phyloP scores from a whole-genome alignment of 2,888 invertebrate genomes.

The Abscondita cerata region DNA sequence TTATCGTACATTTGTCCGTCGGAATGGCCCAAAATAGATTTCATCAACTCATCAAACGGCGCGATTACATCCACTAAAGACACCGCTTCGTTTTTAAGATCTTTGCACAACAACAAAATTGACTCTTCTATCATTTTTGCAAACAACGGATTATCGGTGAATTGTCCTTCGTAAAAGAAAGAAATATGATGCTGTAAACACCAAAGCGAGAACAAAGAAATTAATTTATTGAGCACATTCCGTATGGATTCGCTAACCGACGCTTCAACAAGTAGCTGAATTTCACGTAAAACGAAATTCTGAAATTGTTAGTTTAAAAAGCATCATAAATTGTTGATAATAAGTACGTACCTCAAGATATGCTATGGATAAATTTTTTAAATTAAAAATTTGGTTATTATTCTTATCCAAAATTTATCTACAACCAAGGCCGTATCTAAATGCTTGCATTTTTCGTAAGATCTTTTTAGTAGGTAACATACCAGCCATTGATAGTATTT shows the following conservation, averaged over 20 bases:
- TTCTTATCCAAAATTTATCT: conserved; percentile 77
- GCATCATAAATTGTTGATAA: neutral
- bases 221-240: conserved; percentile 64
- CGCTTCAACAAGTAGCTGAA: conserved; percentile 58
- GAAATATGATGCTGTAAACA: conserved; percentile 77
- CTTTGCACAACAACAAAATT: conserved; percentile 67
- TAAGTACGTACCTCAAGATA: conserved; percentile 82
- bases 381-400: conserved; percentile 83
- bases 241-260: conserved; percentile 60
- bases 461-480: conserved; percentile 75
- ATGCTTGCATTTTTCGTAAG: conserved; percentile 66
- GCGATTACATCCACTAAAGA: conserved; percentile 81
- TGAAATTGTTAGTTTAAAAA: conserved; percentile 44
- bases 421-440: conserved; percentile 63
- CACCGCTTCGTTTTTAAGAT: conserved; percentile 73
- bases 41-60: conserved; percentile 84
- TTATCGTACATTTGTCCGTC: conserved; percentile 76
- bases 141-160: conserved; percentile 62
- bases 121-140: conserved; percentile 70
- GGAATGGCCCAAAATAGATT: conserved; percentile 80
- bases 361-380: conserved; percentile 76
- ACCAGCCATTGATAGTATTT: conserved; percentile 82
- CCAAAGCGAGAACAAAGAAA: conserved; percentile 70
- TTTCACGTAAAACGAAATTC: conserved; percentile 64
- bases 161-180: conserved; percentile 73